Conservation (phyloP, 2,888 invertebrate genomes). For the Brenthis hecate region DNA sequence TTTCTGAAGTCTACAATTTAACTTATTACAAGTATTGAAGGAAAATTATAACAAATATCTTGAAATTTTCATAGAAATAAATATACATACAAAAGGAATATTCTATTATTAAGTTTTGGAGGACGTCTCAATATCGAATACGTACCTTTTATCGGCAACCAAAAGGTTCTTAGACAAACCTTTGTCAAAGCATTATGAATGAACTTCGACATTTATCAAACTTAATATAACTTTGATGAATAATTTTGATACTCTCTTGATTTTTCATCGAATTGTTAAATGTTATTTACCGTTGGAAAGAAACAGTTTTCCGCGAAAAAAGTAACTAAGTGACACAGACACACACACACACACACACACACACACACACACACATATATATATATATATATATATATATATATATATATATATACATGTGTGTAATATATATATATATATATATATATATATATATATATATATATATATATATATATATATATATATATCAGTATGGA, state of each 20-base stretch:
- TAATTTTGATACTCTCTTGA: not conserved
- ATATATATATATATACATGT: no score
- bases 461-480: no score
- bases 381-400: no score
- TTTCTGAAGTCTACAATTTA: not conserved
- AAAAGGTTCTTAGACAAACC: not conserved
- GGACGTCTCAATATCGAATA: not conserved
- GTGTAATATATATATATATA: no score
- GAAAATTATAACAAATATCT: not conserved
- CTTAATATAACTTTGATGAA: constrained; percentile 3
- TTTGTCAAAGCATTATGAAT: not conserved
- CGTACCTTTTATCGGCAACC: not conserved
- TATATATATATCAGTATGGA: no score
- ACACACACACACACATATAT: no score
- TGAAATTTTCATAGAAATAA: not conserved
- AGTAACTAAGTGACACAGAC: no score
- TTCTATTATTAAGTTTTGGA: constrained; percentile 3
- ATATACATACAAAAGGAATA: not conserved
- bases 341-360: no score
- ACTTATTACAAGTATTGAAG: not conserved
- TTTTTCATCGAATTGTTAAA: not conserved
- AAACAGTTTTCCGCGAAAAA: no score
- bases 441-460: no score
- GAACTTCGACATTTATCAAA: constrained; percentile 1
- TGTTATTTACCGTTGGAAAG: not conserved